phyloP scores from a whole-genome alignment of 2,888 invertebrate genomes.

The Hirtodrosophila alboralis region DNA sequence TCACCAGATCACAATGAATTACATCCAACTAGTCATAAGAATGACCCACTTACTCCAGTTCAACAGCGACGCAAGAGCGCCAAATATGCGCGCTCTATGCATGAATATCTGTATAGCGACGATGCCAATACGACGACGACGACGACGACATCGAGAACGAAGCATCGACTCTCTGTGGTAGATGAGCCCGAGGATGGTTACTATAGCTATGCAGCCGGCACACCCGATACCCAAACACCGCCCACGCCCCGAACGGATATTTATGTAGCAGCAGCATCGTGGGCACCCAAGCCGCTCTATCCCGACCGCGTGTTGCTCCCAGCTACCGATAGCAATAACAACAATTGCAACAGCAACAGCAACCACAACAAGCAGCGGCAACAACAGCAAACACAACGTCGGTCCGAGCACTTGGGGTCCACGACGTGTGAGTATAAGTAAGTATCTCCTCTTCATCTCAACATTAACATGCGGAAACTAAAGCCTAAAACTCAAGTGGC shows the following conservation, averaged over 20 bases:
- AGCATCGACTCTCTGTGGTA: conserved; percentile 69
- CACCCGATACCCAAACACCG: conserved; percentile 74
- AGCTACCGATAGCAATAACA: conserved; percentile 60
- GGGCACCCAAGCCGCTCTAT: conserved; percentile 89
- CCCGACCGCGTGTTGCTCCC: conserved; percentile 79
- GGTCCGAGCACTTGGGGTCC: conserved; percentile 82
- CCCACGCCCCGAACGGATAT: conserved; percentile 86
- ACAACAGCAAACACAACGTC: conserved; percentile 54
- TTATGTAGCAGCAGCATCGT: conserved; percentile 89
- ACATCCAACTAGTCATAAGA: conserved; percentile 23
- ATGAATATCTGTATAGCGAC: conserved; percentile 80
- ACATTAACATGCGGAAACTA: conserved; percentile 36
- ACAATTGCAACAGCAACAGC: conserved; percentile 47
- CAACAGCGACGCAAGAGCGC: conserved; percentile 67
- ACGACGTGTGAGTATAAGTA: conserved; percentile 83
- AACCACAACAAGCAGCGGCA: conserved; percentile 36
- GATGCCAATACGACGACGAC: conserved; percentile 36
- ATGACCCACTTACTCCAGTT: conserved; percentile 56
- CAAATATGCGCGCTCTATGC: conserved; percentile 78
- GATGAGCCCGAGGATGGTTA: conserved; percentile 79
- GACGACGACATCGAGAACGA: conserved; percentile 37
- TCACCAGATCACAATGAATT: conserved; percentile 57
- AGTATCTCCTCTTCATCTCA: conserved; percentile 74
- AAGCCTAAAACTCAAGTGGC: conserved; percentile 24
- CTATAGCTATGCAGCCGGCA: conserved; percentile 79